Evolutionary conservation across 2,888 invertebrate species (phyloP), one percentile per base, ranked within the genome.

Genomic region (Heliconius erato): DNA sequence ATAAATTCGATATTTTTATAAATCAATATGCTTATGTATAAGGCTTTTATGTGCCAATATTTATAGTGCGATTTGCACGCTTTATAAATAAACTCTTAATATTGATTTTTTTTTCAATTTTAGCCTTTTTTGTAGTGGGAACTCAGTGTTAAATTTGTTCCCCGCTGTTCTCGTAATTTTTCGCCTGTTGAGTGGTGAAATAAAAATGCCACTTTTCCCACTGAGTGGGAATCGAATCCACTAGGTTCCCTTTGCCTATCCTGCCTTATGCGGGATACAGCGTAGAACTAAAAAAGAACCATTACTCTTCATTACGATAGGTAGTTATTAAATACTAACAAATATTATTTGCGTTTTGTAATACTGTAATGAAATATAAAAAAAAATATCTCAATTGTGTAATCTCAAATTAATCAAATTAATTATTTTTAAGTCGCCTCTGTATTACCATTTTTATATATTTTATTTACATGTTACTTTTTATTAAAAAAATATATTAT

Each of bases 401-500:
- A 77, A 77, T 81, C 81, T 72, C 78, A 78, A 32, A 35, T 69
- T 76, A 28, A n/a, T n/a, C n/a, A n/a, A n/a, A n/a, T 0, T 65
- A 67, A 67, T 40, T 79, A 32, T 23, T 79, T 79, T 69, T 35
- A 54, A 44, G 69, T 79, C n/a, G 35, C 69, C 68, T 68, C 11
- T n/a, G 65, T 65, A 26, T 74, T 63, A 76, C 14, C 35, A 63
- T 40, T 71, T 40, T 65, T 79, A 69, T 79, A 44, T 23, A 54
- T 69, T 28, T 49, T 68, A 65, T 67, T 69, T 49, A 79, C 28
- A 63, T 80, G 49, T 80, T 74, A 63, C 35, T 40, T 23, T 40
- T 72, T 35, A 35, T 59, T 79, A 71, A 79, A 59, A 68, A 28
- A 26, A 54, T 63, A 35, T 71, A 59, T 12, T 63, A 63, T 26